phyloP scores from a whole-genome alignment of 2,113 vertebrate species.

The Cavia aperea region DNA sequence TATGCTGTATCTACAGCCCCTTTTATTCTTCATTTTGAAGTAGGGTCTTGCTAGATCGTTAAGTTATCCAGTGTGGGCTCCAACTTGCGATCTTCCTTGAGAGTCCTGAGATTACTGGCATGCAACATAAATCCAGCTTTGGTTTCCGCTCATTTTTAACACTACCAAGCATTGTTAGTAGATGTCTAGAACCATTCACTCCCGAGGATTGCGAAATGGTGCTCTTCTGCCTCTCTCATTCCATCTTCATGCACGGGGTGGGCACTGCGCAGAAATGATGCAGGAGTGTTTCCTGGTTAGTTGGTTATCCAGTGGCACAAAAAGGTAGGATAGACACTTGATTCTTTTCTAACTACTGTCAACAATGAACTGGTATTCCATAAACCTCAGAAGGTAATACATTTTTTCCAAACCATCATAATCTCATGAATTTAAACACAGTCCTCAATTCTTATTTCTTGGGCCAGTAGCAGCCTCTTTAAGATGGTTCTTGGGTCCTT shows the following conservation, averaged over 20 bases:
- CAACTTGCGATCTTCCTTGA: neutral
- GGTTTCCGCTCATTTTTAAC: neutral
- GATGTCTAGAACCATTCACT: neutral
- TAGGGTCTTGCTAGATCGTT: neutral
- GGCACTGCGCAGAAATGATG: neutral
- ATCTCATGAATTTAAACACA: neutral
- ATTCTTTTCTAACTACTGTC: neutral
- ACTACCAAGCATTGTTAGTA: neutral
- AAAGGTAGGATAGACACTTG: neutral
- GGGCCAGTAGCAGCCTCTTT: neutral
- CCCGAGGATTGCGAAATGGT: neutral
- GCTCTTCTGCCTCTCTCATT: neutral
- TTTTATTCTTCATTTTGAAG: neutral
- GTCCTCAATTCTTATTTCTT: neutral
- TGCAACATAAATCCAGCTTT: neutral
- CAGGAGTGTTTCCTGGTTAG: neutral
- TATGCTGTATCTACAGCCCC: neutral
- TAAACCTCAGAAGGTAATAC: neutral
- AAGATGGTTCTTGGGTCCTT: neutral
- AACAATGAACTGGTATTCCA: neutral
- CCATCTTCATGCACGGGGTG: neutral
- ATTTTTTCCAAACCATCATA: neutral
- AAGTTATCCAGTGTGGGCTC: neutral
- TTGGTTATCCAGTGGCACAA: neutral
- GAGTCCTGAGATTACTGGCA: neutral